Percentiles rank a stretch among this genome's conserved stretches.
These are phyloP conservation scores for Chaetophractus vellerosus DNA, from an alignment of 2,797 vertebrate genomes.

Conservation along the genomic window DNA sequence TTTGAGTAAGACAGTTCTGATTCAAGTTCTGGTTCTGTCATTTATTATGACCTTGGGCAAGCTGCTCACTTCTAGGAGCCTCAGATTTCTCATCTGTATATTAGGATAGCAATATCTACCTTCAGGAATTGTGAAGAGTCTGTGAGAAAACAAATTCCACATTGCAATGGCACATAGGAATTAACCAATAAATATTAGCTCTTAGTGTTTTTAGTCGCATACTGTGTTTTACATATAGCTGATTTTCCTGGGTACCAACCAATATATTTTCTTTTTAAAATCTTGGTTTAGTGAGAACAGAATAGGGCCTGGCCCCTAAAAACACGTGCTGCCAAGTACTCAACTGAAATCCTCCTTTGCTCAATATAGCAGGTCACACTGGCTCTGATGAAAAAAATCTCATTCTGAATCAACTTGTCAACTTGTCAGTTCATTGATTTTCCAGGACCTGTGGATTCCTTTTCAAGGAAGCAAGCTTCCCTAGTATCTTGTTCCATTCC, in stretches of 20 bases:
- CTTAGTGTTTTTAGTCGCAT: conserved; percentile 32
- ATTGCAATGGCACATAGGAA: background rate
- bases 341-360: background rate
- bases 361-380: background rate
- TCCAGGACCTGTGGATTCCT: background rate
- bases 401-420: background rate
- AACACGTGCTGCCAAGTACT: background rate
- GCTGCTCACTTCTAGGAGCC: background rate
- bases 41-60: background rate
- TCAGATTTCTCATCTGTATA: conserved; percentile 15
- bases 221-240: background rate
- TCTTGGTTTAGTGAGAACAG: conserved; percentile 18
- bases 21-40: conserved; percentile 15
- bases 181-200: background rate
- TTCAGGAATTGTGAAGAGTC: background rate
- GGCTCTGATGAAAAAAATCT: background rate
- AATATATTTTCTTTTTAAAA: background rate
- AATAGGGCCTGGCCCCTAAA: background rate
- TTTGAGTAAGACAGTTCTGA: background rate
- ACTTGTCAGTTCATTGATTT: background rate
- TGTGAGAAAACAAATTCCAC: background rate
- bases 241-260: background rate
- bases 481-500: background rate
- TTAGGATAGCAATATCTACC: background rate
- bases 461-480: background rate